These are phyloP conservation scores for Mythimna pallens DNA, from an alignment of 2,888 invertebrate genomes.

Conservation along the genomic window DNA sequence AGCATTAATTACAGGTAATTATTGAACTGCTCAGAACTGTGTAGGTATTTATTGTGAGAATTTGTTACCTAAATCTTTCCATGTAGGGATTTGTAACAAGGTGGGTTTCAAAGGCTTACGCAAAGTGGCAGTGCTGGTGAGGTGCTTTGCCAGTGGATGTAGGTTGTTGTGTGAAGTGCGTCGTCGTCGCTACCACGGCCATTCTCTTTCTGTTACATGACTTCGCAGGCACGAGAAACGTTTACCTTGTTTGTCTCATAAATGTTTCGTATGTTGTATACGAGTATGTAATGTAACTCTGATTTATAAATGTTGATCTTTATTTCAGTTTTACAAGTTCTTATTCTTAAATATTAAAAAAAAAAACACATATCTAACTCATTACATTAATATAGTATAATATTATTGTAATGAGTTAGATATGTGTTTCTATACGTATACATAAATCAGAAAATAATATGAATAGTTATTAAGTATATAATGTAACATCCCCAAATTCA, in stretches of 20 bases:
- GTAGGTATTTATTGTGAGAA: neutral
- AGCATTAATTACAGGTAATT: conserved; percentile 16
- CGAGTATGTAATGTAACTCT: neutral
- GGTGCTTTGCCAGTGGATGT: conserved; percentile 1
- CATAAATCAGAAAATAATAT: no score
- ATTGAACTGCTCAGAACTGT: neutral
- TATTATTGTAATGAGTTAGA: no score
- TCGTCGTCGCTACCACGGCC: neutral
- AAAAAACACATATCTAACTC: no score
- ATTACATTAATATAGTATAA: no score
- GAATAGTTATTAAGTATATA: no score
- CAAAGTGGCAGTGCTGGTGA: conserved; percentile 2
- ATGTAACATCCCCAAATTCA: neutral
- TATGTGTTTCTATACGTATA: no score
- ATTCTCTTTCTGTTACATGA: neutral
- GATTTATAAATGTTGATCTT: neutral
- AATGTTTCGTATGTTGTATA: no score
- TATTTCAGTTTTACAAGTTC: neutral
- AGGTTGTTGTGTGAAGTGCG: neutral
- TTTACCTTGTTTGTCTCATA: neutral
- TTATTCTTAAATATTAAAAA: no score
- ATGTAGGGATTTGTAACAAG: neutral
- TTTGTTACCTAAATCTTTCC: neutral
- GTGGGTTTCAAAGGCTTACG: conserved; percentile 2
- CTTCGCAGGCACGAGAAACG: no score